Evolutionary conservation across 2,888 invertebrate genomes (phyloP), one percentile per base, ranked within the genome.

Genomic region (Stenodera caucasica): DNA sequence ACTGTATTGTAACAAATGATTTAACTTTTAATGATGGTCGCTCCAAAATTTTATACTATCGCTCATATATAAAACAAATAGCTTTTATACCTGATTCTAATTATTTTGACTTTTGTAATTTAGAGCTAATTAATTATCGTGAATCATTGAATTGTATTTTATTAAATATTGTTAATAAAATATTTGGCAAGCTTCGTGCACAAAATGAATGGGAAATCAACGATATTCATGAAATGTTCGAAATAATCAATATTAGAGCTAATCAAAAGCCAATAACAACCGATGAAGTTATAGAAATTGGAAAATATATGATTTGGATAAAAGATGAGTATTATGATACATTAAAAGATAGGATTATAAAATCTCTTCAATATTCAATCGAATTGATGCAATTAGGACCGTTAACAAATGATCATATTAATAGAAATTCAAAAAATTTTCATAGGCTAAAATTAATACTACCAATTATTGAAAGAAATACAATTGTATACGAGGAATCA

Each of bases 381-480:
- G 84, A 85, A 67, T 82, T 96, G 11, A 85, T 94, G 65, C 91
- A 91, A 72, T 85, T 92, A 77, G 90, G 90, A 2, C 84, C 88
- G 63, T 83, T 96, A 70, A 82, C 85, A 8, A 81, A 85, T 9
- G 88, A 90, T 58, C 94, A 95, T 72, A 86, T 94, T 26, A 84
- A 85, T 57, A 82, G 91, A 5, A 94, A 94, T 74, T 88, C 90
- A 21, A 84, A 82, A 55, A 91, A 92, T 0, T 87, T 96, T 1
- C 90, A 90, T 69, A 95, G 94, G 94, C 82, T 94, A 1, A 86
- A 86, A 63, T 84, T 88, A 52, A 93, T 96, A 55, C 86, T 88
- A 72, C 90, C 91, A 0, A 86, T 94, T 62, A 90, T 95, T 73
- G 91, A 93, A 26, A 85, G 85, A 71, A 92, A 92, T 77, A 88